phyloP scores from a whole-genome alignment of 2,113 vertebrate genomes.

The Arenaria interpres region DNA sequence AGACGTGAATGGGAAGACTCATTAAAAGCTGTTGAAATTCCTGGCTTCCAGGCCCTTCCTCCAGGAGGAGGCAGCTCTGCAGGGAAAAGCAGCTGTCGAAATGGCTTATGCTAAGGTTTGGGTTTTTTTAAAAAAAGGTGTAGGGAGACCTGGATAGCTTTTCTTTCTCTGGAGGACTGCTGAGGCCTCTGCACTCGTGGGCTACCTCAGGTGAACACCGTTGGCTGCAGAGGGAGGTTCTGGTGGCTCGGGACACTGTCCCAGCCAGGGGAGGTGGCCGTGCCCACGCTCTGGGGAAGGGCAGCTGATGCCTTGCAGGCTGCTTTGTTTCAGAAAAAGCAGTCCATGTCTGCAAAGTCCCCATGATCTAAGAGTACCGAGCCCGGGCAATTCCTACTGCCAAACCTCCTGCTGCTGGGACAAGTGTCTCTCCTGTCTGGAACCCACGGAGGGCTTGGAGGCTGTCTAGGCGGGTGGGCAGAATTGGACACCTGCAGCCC shows the following conservation, averaged over 20 bases:
- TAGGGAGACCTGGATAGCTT: neutral
- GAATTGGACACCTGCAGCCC: neutral
- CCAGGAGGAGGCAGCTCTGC: neutral
- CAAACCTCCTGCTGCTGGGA: neutral
- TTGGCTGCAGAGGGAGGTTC: neutral
- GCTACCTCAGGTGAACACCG: neutral
- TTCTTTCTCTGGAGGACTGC: neutral
- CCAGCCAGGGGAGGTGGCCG: fast-evolving
- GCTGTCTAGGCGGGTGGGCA: neutral
- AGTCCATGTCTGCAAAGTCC: neutral
- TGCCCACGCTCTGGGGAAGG: neutral
- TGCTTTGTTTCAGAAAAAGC: neutral
- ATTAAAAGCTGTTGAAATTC: neutral
- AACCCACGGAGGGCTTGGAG: neutral
- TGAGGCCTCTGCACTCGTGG: neutral
- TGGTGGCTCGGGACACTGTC: neutral
- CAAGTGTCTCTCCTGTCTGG: neutral
- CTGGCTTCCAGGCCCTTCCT: neutral
- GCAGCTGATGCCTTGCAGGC: neutral
- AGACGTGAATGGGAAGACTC: constrained; percentile 13
- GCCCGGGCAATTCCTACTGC: neutral
- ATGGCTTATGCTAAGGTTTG: neutral
- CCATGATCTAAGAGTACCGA: neutral
- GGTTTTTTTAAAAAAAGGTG: too few relatives aligned
- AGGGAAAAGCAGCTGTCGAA: neutral